Percentiles rank a stretch among this genome's conserved stretches.
Evolutionary conservation across 2,113 vertebrate genomes (phyloP).

Genomic region (Enhydra lutris): DNA sequence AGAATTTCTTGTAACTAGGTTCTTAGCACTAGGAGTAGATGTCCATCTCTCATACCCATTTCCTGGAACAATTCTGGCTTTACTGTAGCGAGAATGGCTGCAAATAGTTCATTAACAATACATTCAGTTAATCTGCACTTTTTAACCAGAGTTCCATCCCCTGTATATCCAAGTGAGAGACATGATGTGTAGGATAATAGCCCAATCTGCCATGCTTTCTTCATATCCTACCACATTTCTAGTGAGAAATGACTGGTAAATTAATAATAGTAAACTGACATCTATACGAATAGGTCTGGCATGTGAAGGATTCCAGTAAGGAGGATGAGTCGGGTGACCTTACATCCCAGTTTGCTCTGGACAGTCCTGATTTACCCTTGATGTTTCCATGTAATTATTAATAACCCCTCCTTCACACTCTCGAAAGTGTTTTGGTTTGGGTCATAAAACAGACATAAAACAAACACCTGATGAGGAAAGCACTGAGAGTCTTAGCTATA

Average conservation of each 20-base stretch:
- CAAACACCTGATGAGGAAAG: neutral
- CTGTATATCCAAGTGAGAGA: neutral
- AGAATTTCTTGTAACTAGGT: neutral
- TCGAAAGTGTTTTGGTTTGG: neutral
- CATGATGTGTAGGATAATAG: neutral
- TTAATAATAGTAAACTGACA: neutral
- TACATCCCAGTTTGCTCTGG: neutral
- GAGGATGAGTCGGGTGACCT: neutral
- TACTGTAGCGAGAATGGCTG: neutral
- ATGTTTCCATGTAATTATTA: neutral
- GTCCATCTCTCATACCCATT: neutral
- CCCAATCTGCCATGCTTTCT: neutral
- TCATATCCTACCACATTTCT: neutral
- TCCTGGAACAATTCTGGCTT: neutral
- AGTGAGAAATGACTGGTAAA: neutral
- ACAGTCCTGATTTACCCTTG: neutral
- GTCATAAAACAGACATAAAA: neutral
- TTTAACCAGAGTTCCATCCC: neutral
- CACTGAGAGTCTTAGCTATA: neutral
- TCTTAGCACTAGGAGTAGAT: neutral
- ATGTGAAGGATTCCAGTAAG: neutral
- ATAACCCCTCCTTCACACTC: neutral
- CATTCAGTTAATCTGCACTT: neutral
- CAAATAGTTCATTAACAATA: neutral
- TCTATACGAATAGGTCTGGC: too few species aligned